Percentiles rank a stretch among this genome's conserved stretches.
These are phyloP conservation scores for Heteromyza rotundicornis DNA, from an alignment of 2,888 invertebrate genomes.

Conservation along the genomic window DNA sequence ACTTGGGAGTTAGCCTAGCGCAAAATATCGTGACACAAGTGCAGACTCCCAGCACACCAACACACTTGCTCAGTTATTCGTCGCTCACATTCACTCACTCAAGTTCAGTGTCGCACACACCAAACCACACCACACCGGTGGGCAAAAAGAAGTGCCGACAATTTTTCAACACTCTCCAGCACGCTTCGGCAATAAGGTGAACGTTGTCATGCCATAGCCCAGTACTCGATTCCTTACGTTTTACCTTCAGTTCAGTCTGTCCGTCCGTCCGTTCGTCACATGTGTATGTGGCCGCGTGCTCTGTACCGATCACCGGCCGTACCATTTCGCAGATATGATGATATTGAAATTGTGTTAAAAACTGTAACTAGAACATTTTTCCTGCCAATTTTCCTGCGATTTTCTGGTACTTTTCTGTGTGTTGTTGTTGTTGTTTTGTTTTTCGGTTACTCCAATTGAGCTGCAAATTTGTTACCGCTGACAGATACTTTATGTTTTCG, in stretches of 20 bases:
- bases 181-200: slow-evolving; percentile 32
- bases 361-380: slow-evolving; percentile 48
- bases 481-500: slow-evolving; percentile 38
- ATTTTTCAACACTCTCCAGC: slow-evolving; percentile 49
- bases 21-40: slow-evolving; percentile 38
- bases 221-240: no score
- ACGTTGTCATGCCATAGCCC: background rate
- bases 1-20: background rate
- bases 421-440: no score
- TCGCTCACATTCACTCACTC: slow-evolving; percentile 16
- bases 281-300: slow-evolving; percentile 7
- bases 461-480: slow-evolving; percentile 37
- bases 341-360: slow-evolving; percentile 43
- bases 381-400: slow-evolving; percentile 6
- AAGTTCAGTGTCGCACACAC: slow-evolving; percentile 13
- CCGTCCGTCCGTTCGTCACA: background rate
- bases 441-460: background rate
- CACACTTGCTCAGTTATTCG: background rate
- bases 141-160: slow-evolving; percentile 37
- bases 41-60: slow-evolving; percentile 23
- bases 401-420: no score
- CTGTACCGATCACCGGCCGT: background rate
- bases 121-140: background rate
- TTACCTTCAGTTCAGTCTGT: background rate
- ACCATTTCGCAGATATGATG: slow-evolving; percentile 22